Evolutionary conservation across 23 tunicate species (phyloP).

Genomic region (Styela clava): DNA sequence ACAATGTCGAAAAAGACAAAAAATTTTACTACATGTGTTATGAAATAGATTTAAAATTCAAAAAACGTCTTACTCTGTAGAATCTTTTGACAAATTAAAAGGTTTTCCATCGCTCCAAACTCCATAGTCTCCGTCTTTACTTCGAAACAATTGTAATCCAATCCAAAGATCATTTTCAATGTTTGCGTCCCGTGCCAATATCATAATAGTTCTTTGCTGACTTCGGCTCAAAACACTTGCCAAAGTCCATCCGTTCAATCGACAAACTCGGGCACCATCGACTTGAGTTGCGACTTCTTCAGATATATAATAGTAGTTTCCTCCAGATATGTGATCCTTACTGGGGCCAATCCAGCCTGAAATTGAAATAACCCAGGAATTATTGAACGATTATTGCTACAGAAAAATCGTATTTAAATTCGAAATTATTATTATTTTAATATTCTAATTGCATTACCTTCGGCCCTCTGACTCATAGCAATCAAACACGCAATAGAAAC

Average conservation of each 20-base stretch:
- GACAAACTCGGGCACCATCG: neutral
- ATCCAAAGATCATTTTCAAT: conserved; percentile 10
- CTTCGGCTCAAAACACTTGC: conserved; percentile 2
- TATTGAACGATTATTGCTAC: too few relatives aligned
- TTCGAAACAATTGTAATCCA: neutral
- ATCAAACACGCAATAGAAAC: too few relatives aligned
- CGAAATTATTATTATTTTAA: too few relatives aligned
- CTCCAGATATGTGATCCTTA: neutral
- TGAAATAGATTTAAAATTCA: too few relatives aligned
- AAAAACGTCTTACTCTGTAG: conserved; percentile 11
- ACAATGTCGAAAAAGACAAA: too few relatives aligned
- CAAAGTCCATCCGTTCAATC: conserved; percentile 17
- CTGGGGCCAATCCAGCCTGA: conserved; percentile 18
- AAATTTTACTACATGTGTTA: too few relatives aligned
- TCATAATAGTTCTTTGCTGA: conserved; percentile 4
- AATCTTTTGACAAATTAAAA: neutral
- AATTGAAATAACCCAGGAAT: too few relatives aligned
- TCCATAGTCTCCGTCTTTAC: neutral
- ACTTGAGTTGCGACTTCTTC: conserved; percentile 5
- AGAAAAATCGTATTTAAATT: too few relatives aligned
- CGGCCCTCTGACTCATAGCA: too few relatives aligned
- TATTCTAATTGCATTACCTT: too few relatives aligned
- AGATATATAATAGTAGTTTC: conserved; percentile 7
- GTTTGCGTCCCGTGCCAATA: neutral
- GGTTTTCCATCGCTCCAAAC: conserved; percentile 15